Evolutionary conservation across 2,888 invertebrate species (phyloP), one percentile per base, ranked within the genome.

Genomic region (Elysia crispata): DNA sequence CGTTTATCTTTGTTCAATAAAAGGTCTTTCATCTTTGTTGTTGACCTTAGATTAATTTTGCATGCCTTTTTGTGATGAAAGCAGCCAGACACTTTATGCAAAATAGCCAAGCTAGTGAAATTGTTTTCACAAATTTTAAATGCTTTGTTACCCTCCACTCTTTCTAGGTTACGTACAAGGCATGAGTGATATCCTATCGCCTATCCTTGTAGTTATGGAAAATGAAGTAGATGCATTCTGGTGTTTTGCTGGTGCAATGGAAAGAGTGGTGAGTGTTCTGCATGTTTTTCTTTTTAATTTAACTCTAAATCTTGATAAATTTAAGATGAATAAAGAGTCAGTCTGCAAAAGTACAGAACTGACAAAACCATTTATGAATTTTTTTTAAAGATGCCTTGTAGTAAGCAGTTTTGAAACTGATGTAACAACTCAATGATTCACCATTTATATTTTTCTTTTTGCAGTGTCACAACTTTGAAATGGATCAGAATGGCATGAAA

Each of bases 181-280:
- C 30, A 99, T 99, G 99, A 98, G 97, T 88, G 99, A 99, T 92
- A 94, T 99, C 75, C 93, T 99, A 77, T 97, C 98, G 8, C 99
- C 99, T 0, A 95, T 99, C 87, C 93, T 99, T 77, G 95, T 96
- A 89, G 94, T 98, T 69, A 94, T 98, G 94, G 95, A 96, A 84
- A 96, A 97, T 90, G 99, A 99, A 92, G 97, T 97, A 1, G 98
- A 99, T 91, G 95, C 97, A 0, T 99, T 99, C 93, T 99, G 99
- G 99, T 98, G 98, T 92, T 99, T 99, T 91, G 98, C 97, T 57
- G 98, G 98, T 13, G 97, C 98, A 88, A 99, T 99, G 98, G 95
- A 98, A 81, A 95, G 95, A 94, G 96, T 99, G 92, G 97, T 97
- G 92, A 94, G 95, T 88, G 23, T 13, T 11, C 41, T 41, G 41